A percentile compares a stretch with the other conserved stretches of the same genome.
phyloP scores from a whole-genome alignment of 1,140 invertebrate species.

The Zaprionus ghesquierei region DNA sequence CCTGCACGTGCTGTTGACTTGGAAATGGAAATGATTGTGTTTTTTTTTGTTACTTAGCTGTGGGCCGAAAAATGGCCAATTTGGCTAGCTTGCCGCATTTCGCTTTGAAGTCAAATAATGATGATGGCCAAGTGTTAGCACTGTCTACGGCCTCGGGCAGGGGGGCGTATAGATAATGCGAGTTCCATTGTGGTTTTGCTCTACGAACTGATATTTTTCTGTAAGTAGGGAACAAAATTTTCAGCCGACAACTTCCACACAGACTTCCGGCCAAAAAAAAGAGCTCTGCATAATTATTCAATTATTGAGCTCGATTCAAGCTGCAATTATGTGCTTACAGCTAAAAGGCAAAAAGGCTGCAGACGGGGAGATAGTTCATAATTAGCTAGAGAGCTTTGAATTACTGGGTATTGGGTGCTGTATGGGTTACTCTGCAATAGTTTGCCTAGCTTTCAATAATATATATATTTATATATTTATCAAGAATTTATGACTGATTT shows the following conservation, averaged over 20 bases:
- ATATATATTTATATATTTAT: too few relatives aligned
- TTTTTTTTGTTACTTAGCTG: slow-evolving; percentile 35
- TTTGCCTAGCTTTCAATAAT: too few relatives aligned
- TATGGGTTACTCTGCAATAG: too few relatives aligned
- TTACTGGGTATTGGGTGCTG: too few relatives aligned
- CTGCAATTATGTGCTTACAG: background rate
- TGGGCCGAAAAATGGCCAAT: slow-evolving; percentile 32
- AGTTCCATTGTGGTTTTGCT: background rate
- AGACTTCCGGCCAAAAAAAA: slow-evolving; percentile 4
- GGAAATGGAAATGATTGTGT: slow-evolving; percentile 22
- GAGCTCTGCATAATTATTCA: slow-evolving; percentile 1
- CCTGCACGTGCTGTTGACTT: slow-evolving; percentile 36
- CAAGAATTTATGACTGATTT: too few relatives aligned
- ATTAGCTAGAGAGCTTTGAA: background rate
- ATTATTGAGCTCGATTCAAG: background rate
- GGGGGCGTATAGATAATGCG: background rate
- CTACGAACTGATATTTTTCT: background rate
- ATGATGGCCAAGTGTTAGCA: slow-evolving; percentile 12
- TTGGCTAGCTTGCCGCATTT: slow-evolving; percentile 16
- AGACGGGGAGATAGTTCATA: background rate
- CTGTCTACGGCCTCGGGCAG: background rate
- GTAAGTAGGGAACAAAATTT: background rate
- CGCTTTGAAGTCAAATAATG: slow-evolving; percentile 29
- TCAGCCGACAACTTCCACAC: background rate
- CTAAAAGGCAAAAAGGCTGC: background rate